Evolutionary conservation across 2,797 vertebrate species (phyloP), one percentile per base, ranked within the genome.

Genomic region (Pyrocephalus nanus): DNA sequence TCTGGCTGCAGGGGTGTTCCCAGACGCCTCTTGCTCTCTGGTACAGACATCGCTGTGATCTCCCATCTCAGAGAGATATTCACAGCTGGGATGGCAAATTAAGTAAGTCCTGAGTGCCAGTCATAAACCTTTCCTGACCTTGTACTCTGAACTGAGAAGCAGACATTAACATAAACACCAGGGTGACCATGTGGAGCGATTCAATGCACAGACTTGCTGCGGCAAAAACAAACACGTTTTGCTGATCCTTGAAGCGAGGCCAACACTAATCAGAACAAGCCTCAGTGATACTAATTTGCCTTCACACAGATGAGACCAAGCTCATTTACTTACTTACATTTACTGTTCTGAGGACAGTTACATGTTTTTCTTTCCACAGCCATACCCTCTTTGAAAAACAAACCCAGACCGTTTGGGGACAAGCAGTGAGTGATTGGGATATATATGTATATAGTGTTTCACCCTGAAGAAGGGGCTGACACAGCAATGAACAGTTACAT

Each of bases 181-280:
- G 47, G 53, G 73, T 8, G 55, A 80, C 54, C 48, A 40, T 1
- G 12, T 12, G 42, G 42, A 81, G 62, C 50, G 15, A n/a, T 60
- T 79, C 62, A 66, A 76, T 4, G 45, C 43, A 29, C 48, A 76
- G 73, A 16, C 18, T 45, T 81, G 73, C 76, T 84, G 83, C 38
- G 73, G 76, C 69, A 88, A 51, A 88, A 64, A 1, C 66, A 93
- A 89, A 60, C 62, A 21, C 1, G 0, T 81, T 58, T 53, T 50
- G 48, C 85, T 91, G 94, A 73, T 75, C 69, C 81, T 53, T 84
- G 73, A 95, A 86, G 53, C 8, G 60, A 92, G 53, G 72, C 65
- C 69, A 85, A 58, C 34, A n/a, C 25, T 42, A 42, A 80, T 27
- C 50, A 32, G 32, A 91, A 92, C 4, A 57, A 92, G 57, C 57